Base-by-base conservation (phyloP, 2,888 invertebrate species). In the Plebejus melissa region DNA sequence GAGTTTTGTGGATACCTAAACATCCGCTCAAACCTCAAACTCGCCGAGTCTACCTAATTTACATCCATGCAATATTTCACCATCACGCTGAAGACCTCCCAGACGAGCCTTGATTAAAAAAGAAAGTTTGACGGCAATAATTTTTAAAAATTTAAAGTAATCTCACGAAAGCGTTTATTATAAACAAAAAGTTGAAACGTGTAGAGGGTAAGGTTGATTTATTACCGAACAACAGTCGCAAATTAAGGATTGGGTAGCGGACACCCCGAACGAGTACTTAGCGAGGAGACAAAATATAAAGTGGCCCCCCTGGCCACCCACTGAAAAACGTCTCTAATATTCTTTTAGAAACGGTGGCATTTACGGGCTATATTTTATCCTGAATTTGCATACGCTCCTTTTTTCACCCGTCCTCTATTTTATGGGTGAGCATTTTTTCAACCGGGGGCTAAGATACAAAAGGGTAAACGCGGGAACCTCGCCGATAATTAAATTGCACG, bases 351-450 rank as follows among this genome's bases (percentile, higher is more conserved):
- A 94, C 94, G 93, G 93, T 93, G 94, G 94, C 94, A 94, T 94
- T 94, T 94, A 94, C 94, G 94, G 94, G 94, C 94, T 94, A 94
- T 94, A 94, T 94, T 94, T 94, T 94, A 94, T 94, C 94, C 94
- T 88, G 94, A 94, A 94, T 94, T 94, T 94, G 94, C 94, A 94
- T 94, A 94, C 94, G 93, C 94, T 93, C 91, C 91, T 94, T 93
- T 94, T 87, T 92, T 90, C 80, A 91, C 92, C 93, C 92, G 92
- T 93, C 91, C 90, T 92, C 92, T 93, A 91, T 90, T 92, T 92
- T 93, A 93, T 93, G 93, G 93, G 93, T 91, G 93, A 91, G 94
- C 88, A 92, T 93, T 94, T 93, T 94, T 92, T 93, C 88, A 90
- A 89, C 89, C 88, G 90, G 88, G 94, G 94, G 94, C 90, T 93